Evolutionary conservation across 2,888 invertebrate genomes (phyloP), one percentile per base, ranked within the genome.

Genomic region (Folsomia candida): DNA sequence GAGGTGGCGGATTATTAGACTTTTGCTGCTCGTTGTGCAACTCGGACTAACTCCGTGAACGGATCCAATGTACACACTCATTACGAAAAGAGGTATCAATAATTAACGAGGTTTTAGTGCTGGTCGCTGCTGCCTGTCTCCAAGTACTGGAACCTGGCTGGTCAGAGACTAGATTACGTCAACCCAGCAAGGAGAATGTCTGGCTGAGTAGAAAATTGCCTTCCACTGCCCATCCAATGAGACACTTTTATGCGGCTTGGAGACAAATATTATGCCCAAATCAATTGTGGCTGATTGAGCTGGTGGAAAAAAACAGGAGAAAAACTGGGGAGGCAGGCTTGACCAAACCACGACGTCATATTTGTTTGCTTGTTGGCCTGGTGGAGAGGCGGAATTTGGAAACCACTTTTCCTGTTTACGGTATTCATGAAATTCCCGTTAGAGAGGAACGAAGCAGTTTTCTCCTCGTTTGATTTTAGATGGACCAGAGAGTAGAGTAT

Each of bases 381-480:
- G n/a, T n/a, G n/a, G n/a, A n/a, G n/a, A 54, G 54, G 20, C n/a
- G 20, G 20, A 54, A 54, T 54, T 54, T 54, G n/a, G 18, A 22
- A 54, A 54, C 6, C 54, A 6, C 6, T 14, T 54, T 54, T 54
- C 11, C 22, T 54, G 54, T 22, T 37, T 37, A 37, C 37, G 37
- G 37, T 37, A 37, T 37, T 37, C 37, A 37, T 37, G 37, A 37
- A 37, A 37, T 37, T 4, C 37, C 37, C 37, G 37, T 37, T 37
- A 54, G 54, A n/a, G n/a, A 54, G 54, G 22, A 54, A 54, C 22
- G 18, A 18, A 54, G 18, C 54, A 18, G 54, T 54, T 54, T 54
- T 54, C 54, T 54, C 54, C 54, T 54, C 54, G 54, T 54, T 54
- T 54, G 54, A 54, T 54, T 54, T 54, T 54, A 54, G 18, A 37